Evolutionary conservation across 2,888 invertebrate species (phyloP), one percentile per base, ranked within the genome.

Genomic region (Cephus runcator): DNA sequence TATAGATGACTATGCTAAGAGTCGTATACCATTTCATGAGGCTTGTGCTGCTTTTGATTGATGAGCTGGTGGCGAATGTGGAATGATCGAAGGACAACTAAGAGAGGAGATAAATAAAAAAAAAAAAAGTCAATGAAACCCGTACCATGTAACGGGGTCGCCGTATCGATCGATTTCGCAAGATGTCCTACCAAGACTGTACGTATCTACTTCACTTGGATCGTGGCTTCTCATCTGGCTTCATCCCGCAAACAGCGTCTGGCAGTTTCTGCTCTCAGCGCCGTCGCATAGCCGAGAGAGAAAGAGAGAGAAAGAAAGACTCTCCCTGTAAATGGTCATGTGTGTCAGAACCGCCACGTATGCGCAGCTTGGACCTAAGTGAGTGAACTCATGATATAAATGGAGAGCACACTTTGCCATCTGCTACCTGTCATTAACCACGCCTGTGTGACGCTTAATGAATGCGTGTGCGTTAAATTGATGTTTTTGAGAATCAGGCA

Each of bases 251-350:
- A 23, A 9, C 56, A 23, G 23, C 56, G 23, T 56, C 56, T 23
- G 56, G 9, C 56, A 9, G 56, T 56, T 56, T 56, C 56, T 56
- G 56, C 56, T 56, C 9, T 56, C 9, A 56, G 56, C 23, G 23
- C 23, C 23, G 1, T 56, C 23, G 31, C 23, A 9, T 12, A 23
- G 71, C 11, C 3, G 71, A 11, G 31, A 15, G 15, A 31, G 71
- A 31, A 30, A 69, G 33, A 69, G 69, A 33, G 31, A 23, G 71
- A 71, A 33, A 34, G 71, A 23, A n/a, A 34, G 31, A 31, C 68
- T 30, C 34, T 74, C 75, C 77, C 81, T 83, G 79, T 85, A 88
- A 75, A 86, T 86, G 86, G 86, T 81, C 79, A 86, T 84, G 85
- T 85, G 78, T 85, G 86, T 83, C 86, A 80, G 82, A 84, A 78